Evolutionary conservation across 2,888 invertebrate species (phyloP).

Genomic region (Metellina segmentata): DNA sequence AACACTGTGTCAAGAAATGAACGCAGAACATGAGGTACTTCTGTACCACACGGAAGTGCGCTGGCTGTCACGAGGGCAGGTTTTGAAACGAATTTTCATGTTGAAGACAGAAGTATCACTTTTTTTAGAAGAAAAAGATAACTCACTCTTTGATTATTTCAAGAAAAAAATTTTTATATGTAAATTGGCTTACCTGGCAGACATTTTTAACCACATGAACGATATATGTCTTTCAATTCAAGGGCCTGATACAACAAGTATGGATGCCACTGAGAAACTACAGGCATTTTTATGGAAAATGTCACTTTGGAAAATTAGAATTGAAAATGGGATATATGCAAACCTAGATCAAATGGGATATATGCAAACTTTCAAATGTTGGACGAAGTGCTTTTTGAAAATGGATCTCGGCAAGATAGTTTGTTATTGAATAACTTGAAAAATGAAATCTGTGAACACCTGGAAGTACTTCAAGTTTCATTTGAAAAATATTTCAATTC

Average conservation of each 20-base stretch:
- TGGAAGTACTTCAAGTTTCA: no score
- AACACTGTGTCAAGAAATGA: conserved; percentile 59
- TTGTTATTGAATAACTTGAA: conserved; percentile 25
- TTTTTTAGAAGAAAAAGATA: conserved; percentile 22
- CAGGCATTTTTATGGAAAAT: conserved; percentile 62
- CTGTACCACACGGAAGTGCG: conserved; percentile 55
- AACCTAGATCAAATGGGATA: conserved; percentile 58
- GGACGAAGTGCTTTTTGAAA: conserved; percentile 61
- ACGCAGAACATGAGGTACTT: conserved; percentile 62
- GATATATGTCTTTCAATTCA: conserved; percentile 69
- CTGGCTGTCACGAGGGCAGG: conserved; percentile 62
- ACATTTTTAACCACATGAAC: conserved; percentile 71
- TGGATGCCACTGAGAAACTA: conserved; percentile 55
- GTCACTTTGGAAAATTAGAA: conserved; percentile 61
- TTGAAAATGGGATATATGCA: conserved; percentile 55
- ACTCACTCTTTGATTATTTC: conserved; percentile 17
- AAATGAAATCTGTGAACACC: no score
- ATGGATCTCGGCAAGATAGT: conserved; percentile 55
- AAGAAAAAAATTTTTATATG: conserved; percentile 69
- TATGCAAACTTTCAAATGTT: conserved; percentile 61
- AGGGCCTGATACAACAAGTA: conserved; percentile 64
- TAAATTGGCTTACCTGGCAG: conserved; percentile 71
- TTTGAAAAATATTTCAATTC: no score
- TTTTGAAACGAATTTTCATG: conserved; percentile 59
- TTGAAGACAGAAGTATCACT: conserved; percentile 53